A percentile compares a stretch with the other conserved stretches of the same genome.
Conservation (phyloP, 2,797 vertebrate species). For the Hydrocynus forskahlii region DNA sequence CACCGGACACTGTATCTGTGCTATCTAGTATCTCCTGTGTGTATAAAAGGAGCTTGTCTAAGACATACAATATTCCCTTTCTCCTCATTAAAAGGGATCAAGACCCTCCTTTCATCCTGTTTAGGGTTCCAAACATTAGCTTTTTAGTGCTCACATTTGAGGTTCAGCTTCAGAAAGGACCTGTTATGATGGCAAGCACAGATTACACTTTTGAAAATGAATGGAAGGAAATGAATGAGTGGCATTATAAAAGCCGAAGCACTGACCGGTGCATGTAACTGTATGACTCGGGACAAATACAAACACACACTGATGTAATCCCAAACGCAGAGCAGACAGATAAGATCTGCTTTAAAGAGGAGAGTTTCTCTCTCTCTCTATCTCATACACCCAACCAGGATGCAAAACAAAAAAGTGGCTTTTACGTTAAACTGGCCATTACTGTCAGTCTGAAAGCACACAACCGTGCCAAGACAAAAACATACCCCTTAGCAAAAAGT, state of each 20-base stretch:
- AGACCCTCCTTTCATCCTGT: conserved; percentile 34
- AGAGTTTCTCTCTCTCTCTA: not conserved
- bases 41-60: conserved; percentile 39
- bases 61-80: conserved; percentile 46
- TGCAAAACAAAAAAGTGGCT: not conserved
- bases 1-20: conserved; percentile 56
- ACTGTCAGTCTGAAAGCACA: not conserved
- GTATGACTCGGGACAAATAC: conserved; percentile 17
- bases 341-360: conserved; percentile 18
- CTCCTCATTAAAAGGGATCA: conserved; percentile 48
- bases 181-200: conserved; percentile 12
- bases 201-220: conserved; percentile 23
- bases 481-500: too few species aligned
- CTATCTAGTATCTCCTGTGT: conserved; percentile 59
- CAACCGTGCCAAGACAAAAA: not conserved
- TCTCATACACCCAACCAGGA: not conserved
- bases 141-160: conserved; percentile 36
- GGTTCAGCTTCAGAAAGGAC: not conserved
- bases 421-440: not conserved
- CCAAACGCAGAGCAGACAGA: conserved; percentile 13
- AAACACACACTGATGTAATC: conserved; percentile 25
- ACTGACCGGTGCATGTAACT: not conserved
- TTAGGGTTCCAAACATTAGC: conserved; percentile 36
- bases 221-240: conserved; percentile 31
- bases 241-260: conserved; percentile 8